phyloP scores from a whole-genome alignment of 2,113 vertebrate genomes.

The Columbina picui region DNA sequence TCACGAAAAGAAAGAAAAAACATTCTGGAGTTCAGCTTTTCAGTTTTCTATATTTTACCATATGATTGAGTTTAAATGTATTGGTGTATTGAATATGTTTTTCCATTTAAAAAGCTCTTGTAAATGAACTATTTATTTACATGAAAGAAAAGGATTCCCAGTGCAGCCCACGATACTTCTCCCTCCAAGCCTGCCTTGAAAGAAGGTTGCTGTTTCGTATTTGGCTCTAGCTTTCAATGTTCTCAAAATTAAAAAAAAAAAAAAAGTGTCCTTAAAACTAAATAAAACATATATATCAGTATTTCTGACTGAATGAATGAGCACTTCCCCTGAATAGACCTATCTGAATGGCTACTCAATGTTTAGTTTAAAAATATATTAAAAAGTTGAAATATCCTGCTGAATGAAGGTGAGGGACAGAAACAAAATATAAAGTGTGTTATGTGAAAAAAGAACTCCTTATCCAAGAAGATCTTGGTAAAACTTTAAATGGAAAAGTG shows the following conservation, averaged over 20 bases:
- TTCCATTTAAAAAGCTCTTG: slow-evolving; percentile 63
- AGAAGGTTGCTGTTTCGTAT: slow-evolving; percentile 56
- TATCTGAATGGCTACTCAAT: slow-evolving; percentile 71
- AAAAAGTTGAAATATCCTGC: slow-evolving; percentile 75
- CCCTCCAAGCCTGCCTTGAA: slow-evolving; percentile 67
- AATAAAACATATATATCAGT: slow-evolving; percentile 76
- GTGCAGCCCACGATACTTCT: slow-evolving; percentile 60
- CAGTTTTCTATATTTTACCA: slow-evolving; percentile 57
- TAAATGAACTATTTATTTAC: slow-evolving; percentile 79
- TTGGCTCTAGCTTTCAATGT: slow-evolving; percentile 71
- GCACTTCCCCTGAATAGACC: slow-evolving; percentile 71
- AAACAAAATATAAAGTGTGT: slow-evolving; percentile 78
- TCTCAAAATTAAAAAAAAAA: slow-evolving; percentile 58
- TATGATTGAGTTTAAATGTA: slow-evolving; percentile 65
- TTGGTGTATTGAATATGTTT: slow-evolving; percentile 59
- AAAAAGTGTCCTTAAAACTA: slow-evolving; percentile 73
- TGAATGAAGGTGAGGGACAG: slow-evolving; percentile 69
- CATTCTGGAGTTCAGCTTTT: slow-evolving; percentile 29
- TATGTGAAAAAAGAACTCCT: slow-evolving; percentile 62
- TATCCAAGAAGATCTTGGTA: slow-evolving; percentile 75
- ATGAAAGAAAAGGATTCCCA: slow-evolving; percentile 69
- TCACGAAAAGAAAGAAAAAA: slow-evolving; percentile 60
- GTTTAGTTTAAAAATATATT: slow-evolving; percentile 80
- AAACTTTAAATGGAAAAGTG: slow-evolving; percentile 79
- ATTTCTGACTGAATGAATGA: slow-evolving; percentile 74